Evolutionary conservation across 2,113 vertebrate genomes (phyloP).

Genomic region (Vulpes ferrilata): DNA sequence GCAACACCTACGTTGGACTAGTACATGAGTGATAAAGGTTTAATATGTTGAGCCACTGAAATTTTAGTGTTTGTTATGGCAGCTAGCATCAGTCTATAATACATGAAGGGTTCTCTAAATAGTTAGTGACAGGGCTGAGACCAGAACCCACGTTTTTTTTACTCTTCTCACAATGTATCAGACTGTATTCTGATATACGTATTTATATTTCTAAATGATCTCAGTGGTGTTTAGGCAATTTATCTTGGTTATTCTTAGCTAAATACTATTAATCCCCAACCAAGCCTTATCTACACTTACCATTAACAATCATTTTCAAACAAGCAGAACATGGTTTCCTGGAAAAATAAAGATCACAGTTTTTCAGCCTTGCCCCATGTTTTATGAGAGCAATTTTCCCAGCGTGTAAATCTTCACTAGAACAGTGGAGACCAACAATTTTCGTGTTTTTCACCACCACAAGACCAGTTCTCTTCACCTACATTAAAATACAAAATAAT

Average conservation of each 20-base stretch:
- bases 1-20: not conserved
- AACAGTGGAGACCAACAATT: conserved; percentile 95
- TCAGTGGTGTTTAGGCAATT: not conserved
- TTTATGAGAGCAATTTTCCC: conserved; percentile 96
- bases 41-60: not conserved
- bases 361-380: conserved; percentile 91
- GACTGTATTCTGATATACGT: not conserved
- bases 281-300: conserved; percentile 85
- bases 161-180: not conserved
- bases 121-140: not conserved
- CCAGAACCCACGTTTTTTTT: not conserved
- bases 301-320: conserved; percentile 98
- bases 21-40: not conserved
- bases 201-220: conserved; percentile 28
- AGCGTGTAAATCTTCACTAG: conserved; percentile 95
- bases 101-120: not conserved
- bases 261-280: conserved; percentile 22
- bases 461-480: conserved; percentile 92
- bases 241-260: not conserved
- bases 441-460: conserved; percentile 95
- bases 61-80: not conserved
- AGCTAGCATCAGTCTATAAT: conserved; percentile 10
- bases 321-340: conserved; percentile 96
- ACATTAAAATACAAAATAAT: conserved; percentile 74
- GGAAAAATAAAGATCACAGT: conserved; percentile 97